Conservation (phyloP, 2,797 vertebrate species). For the Alca torda region DNA sequence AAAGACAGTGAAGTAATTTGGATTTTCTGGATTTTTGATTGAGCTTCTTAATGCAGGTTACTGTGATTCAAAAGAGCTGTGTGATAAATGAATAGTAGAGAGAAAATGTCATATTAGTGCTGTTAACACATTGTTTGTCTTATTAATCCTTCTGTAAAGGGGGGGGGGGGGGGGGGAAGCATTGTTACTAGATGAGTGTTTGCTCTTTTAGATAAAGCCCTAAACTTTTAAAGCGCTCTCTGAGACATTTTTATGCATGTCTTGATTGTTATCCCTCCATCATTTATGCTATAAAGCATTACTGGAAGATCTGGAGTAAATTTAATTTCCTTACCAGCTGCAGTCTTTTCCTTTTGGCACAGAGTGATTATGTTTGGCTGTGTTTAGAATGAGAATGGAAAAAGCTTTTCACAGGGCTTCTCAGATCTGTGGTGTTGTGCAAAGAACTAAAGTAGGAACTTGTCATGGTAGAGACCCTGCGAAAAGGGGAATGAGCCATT, state of each 20-base stretch:
- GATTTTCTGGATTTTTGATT: neutral
- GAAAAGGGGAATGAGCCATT: neutral
- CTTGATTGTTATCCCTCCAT: conserved; percentile 53
- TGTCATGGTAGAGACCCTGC: neutral
- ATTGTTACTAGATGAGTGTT: neutral
- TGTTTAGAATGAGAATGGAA: conserved; percentile 62
- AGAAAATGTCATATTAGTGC: neutral
- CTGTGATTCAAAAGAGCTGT: neutral
- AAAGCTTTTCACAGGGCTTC: conserved; percentile 21
- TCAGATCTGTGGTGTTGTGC: neutral
- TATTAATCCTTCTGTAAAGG: neutral
- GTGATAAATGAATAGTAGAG: neutral
- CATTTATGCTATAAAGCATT: conserved; percentile 54
- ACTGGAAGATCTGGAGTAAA: conserved; percentile 58
- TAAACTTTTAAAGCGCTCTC: conserved; percentile 15
- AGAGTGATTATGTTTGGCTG: conserved; percentile 39
- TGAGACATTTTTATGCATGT: conserved; percentile 33
- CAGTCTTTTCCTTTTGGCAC: conserved; percentile 57
- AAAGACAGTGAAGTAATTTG: neutral
- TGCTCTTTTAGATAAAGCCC: neutral
- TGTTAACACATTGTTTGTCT: neutral
- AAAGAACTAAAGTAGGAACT: neutral
- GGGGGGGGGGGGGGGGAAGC: neutral
- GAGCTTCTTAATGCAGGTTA: neutral
- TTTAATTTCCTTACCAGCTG: conserved; percentile 70